Percentiles rank a stretch among this genome's conserved stretches.
These are phyloP conservation scores for Dendrophyllia cribrosa DNA, from an alignment of 64 coral and sea anemone genomes.

Conservation along the genomic window DNA sequence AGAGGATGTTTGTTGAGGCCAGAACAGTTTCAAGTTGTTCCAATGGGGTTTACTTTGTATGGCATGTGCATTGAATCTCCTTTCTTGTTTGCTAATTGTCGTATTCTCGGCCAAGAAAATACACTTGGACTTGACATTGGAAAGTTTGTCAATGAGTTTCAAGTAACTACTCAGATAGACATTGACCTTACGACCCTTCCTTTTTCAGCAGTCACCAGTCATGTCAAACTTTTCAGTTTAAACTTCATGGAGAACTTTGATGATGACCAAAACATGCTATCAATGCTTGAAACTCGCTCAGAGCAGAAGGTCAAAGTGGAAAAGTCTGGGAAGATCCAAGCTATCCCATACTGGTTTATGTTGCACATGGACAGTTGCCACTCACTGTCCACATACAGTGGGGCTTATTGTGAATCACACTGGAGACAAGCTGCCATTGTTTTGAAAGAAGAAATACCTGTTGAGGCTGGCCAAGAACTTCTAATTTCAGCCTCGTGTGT, in stretches of 20 bases:
- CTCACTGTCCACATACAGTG: constrained; percentile 67
- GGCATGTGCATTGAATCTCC: constrained; percentile 84
- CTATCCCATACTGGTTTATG: constrained; percentile 89
- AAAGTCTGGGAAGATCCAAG: constrained; percentile 77
- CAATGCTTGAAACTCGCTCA: constrained; percentile 68
- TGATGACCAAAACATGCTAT: constrained; percentile 66
- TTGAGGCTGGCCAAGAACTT: constrained; percentile 74
- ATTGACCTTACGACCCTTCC: constrained; percentile 77
- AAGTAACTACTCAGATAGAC: constrained; percentile 87
- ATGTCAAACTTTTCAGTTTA: constrained; percentile 60
- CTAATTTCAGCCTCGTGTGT: constrained; percentile 70
- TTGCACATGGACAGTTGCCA: constrained; percentile 51
- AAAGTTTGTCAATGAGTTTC: constrained; percentile 89
- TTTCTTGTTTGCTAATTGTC: constrained; percentile 54
- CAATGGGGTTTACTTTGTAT: constrained; percentile 63
- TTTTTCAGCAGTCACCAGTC: constrained; percentile 57
- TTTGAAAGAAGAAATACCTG: constrained; percentile 60
- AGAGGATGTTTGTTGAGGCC: constrained; percentile 84
- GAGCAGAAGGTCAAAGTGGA: constrained; percentile 62
- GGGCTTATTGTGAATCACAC: constrained; percentile 73
- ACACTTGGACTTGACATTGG: constrained; percentile 91
- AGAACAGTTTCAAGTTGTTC: constrained; percentile 59
- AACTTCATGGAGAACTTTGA: constrained; percentile 67
- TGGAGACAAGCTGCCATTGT: constrained; percentile 89
- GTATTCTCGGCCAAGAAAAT: constrained; percentile 50